Evolutionary conservation across 1,140 invertebrate species (phyloP).

Genomic region (Lasaia peninsularis): DNA sequence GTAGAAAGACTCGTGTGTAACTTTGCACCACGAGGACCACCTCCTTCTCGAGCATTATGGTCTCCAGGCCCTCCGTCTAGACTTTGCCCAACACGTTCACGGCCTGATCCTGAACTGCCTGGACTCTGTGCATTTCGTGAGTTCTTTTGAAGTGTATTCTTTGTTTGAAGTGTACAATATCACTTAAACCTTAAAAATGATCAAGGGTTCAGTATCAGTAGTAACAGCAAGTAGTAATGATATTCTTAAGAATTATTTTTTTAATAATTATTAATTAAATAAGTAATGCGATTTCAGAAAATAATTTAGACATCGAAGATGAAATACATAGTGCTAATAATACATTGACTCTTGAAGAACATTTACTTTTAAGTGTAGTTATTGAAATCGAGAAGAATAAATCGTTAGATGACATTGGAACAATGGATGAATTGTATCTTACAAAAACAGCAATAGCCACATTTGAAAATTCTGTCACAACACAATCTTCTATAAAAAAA

Average conservation of each 20-base stretch:
- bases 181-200: no score
- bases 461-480: constrained; percentile 30
- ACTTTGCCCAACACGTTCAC: constrained; percentile 38
- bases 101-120: constrained; percentile 25
- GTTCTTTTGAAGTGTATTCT: no score
- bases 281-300: constrained; percentile 38
- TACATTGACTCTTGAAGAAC: constrained; percentile 37
- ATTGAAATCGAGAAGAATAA: constrained; percentile 52
- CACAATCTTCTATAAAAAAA: constrained; percentile 19
- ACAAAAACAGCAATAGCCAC: constrained; percentile 50
- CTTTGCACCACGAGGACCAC: constrained; percentile 52
- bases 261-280: no score
- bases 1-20: constrained; percentile 62
- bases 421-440: constrained; percentile 54
- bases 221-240: no score
- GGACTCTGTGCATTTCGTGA: constrained; percentile 46
- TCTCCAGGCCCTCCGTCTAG: constrained; percentile 30
- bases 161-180: no score
- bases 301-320: constrained; percentile 24
- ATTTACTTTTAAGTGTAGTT: constrained; percentile 45
- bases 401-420: constrained; percentile 39
- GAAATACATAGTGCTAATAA: constrained; percentile 33
- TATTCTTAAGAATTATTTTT: no score
- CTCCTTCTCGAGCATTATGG: constrained; percentile 38
- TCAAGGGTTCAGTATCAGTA: no score